Percentiles rank a stretch among this genome's conserved stretches.
Conservation (phyloP, 2,888 invertebrate species). For the Latheticus oryzae region DNA sequence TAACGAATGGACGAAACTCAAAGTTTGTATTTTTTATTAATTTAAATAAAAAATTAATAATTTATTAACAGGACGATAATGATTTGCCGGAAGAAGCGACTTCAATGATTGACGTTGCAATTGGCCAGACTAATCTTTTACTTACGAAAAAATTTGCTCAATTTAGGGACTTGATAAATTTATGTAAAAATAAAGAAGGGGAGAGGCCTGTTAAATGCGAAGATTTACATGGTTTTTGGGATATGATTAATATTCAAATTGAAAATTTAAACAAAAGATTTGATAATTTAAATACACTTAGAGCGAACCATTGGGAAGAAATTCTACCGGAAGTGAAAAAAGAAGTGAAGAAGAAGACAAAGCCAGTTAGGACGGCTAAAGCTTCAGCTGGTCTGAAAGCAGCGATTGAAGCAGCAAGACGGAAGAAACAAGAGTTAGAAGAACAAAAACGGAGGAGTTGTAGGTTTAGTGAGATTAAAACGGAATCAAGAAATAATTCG, state of each 20-base stretch:
- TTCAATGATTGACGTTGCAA: slow-evolving; percentile 75
- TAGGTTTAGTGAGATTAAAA: slow-evolving; percentile 40
- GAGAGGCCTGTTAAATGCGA: slow-evolving; percentile 72
- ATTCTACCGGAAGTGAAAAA: slow-evolving; percentile 57
- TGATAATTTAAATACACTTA: slow-evolving; percentile 66
- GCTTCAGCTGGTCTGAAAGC: slow-evolving; percentile 52
- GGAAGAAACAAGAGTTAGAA: slow-evolving; percentile 44
- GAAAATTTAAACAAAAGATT: slow-evolving; percentile 75
- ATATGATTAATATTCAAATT: slow-evolving; percentile 84
- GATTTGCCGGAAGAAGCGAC: slow-evolving; percentile 68
- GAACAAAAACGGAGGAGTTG: slow-evolving; percentile 37
- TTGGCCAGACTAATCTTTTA: slow-evolving; percentile 83
- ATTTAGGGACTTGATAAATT: slow-evolving; percentile 68
- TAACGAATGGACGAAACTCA: slow-evolving; percentile 69
- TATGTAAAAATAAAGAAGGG: slow-evolving; percentile 64
- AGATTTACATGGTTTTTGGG: slow-evolving; percentile 91
- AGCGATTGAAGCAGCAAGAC: slow-evolving; percentile 54
- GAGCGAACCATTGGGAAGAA: slow-evolving; percentile 69
- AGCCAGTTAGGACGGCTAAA: slow-evolving; percentile 39
- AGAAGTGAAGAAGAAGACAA: slow-evolving; percentile 40
- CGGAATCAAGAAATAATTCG: slow-evolving; percentile 44
- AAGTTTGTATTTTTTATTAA: slow-evolving; percentile 44
- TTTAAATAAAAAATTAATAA: not conserved
- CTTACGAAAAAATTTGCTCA: slow-evolving; percentile 82
- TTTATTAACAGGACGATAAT: slow-evolving; percentile 42